These are phyloP conservation scores for Phengaris arion DNA, from an alignment of 2,888 invertebrate species.

Conservation along the genomic window DNA sequence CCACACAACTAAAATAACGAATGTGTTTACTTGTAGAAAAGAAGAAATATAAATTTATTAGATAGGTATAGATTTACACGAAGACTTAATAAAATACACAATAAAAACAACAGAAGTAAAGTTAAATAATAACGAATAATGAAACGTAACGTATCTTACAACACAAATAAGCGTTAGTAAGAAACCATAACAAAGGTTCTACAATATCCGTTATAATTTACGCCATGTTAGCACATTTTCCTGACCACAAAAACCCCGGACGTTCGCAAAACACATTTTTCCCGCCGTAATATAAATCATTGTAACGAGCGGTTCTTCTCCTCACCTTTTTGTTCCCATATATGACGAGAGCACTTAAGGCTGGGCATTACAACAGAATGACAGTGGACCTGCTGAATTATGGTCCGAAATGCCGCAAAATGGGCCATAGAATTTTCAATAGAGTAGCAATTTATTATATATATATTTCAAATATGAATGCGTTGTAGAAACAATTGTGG, in stretches of 20 bases:
- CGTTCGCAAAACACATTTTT: slow-evolving; percentile 54
- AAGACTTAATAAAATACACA: not conserved
- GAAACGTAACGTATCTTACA: not conserved
- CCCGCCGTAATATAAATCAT: slow-evolving; percentile 64
- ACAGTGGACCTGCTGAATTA: not conserved
- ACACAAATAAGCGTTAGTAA: slow-evolving; percentile 1
- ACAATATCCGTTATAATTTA: slow-evolving; percentile 32
- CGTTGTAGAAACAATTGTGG: not conserved
- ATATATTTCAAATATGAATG: not conserved
- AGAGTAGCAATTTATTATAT: too few species aligned
- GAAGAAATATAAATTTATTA: too few species aligned
- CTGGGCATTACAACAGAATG: slow-evolving; percentile 23
- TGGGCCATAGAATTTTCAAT: slow-evolving; percentile 13
- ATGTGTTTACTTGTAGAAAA: too few species aligned
- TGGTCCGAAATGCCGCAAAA: not conserved
- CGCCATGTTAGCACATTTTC: slow-evolving; percentile 43
- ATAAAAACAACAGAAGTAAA: not conserved
- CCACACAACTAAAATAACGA: too few species aligned
- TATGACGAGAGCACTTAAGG: slow-evolving; percentile 32
- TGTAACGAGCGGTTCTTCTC: slow-evolving; percentile 59
- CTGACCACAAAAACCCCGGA: slow-evolving; percentile 52
- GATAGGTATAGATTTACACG: not conserved
- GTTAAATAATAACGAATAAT: not conserved
- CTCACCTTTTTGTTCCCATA: slow-evolving; percentile 60
- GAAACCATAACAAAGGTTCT: slow-evolving; percentile 24